These are phyloP conservation scores for Scomber japonicus DNA, from an alignment of 2,113 vertebrate species.

Conservation along the genomic window DNA sequence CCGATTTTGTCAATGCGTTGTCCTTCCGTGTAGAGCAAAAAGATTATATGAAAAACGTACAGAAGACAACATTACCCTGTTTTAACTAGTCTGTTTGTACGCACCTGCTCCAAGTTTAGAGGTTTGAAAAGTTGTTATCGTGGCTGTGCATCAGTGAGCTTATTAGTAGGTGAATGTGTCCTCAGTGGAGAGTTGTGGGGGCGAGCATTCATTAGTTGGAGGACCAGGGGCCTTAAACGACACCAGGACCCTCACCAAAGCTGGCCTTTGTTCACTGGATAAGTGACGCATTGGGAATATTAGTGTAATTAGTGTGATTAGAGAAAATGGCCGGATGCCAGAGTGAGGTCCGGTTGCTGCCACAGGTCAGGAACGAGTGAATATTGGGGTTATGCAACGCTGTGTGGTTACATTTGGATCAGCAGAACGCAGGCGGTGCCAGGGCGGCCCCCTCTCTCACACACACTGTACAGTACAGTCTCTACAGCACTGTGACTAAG, in stretches of 20 bases:
- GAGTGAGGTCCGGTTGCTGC: conserved; percentile 32
- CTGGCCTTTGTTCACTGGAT: conserved; percentile 61
- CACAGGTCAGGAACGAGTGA: conserved; percentile 32
- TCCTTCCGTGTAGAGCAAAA: conserved; percentile 34
- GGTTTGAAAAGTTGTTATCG: not conserved
- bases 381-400: conserved; percentile 47
- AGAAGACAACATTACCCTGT: not conserved
- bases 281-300: conserved; percentile 66
- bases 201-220: not conserved
- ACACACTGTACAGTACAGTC: not conserved
- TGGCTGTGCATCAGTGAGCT: not conserved
- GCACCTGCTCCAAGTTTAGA: conserved; percentile 31
- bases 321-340: conserved; percentile 29
- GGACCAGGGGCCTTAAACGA: not conserved
- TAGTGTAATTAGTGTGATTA: conserved; percentile 65
- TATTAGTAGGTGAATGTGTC: conserved; percentile 3
- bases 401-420: conserved; percentile 29
- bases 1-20: conserved; percentile 57
- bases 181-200: not conserved
- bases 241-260: conserved; percentile 40
- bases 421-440: not conserved
- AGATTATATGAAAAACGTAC: conserved; percentile 26
- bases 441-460: not conserved
- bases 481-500: conserved; percentile 16
- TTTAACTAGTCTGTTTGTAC: conserved; percentile 8